Evolutionary conservation across 2,888 invertebrate genomes (phyloP).

Genomic region (Tuta absoluta): DNA sequence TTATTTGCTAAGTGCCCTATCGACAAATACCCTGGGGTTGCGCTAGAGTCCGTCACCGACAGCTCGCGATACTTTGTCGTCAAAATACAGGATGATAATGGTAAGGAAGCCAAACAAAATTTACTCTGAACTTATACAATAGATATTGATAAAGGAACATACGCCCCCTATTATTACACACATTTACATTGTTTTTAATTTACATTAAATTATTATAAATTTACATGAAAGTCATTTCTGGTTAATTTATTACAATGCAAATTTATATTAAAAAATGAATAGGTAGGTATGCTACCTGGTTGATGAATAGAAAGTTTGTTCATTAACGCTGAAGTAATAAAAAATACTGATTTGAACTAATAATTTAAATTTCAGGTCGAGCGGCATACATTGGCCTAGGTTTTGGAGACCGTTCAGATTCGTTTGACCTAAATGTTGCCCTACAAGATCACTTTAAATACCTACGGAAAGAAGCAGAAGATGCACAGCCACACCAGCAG

Average conservation of each 20-base stretch:
- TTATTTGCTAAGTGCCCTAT: conserved; percentile 98
- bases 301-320: no score
- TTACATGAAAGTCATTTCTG: no score
- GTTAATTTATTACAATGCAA: no score
- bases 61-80: conserved; percentile 99
- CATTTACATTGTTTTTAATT: neutral
- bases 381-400: conserved; percentile 98
- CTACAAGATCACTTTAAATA: conserved; percentile 99
- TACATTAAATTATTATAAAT: no score
- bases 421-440: conserved; percentile 99
- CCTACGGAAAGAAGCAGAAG: conserved; percentile 91
- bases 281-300: no score
- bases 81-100: conserved; percentile 96
- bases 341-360: neutral
- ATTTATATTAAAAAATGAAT: no score
- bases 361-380: conserved; percentile 79
- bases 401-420: conserved; percentile 98
- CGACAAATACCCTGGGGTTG: conserved; percentile 96
- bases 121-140: neutral
- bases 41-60: conserved; percentile 97
- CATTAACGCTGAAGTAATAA: no score
- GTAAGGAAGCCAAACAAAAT: conserved; percentile 61
- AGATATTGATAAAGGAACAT: conserved; percentile 7
- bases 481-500: conserved; percentile 88
- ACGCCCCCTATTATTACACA: conserved; percentile 25